Evolutionary conservation across 2,797 vertebrate species (phyloP).

Genomic region (Cyprinella venusta): DNA sequence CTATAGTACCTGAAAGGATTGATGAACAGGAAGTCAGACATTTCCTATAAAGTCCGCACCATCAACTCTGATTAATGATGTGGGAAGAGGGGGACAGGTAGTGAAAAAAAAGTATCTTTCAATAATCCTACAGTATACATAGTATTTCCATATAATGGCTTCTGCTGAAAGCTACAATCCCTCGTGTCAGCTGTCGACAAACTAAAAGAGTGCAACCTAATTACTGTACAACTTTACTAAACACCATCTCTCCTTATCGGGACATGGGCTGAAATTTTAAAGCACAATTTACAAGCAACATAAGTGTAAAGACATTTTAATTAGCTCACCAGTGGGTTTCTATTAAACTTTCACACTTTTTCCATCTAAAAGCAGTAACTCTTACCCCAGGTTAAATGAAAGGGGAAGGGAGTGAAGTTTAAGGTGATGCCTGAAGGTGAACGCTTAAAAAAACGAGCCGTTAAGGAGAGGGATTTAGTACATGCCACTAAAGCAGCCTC

Average conservation of each 20-base stretch:
- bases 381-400: constrained; percentile 15
- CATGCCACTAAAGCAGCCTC: constrained; percentile 41
- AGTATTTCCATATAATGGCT: constrained; percentile 1
- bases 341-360: background rate
- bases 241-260: background rate
- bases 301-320: background rate
- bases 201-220: background rate
- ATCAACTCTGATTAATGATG: constrained; percentile 55
- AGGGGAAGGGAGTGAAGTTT: constrained; percentile 52
- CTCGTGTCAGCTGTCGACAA: background rate
- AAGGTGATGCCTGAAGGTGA: constrained; percentile 23
- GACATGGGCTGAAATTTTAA: constrained; percentile 7
- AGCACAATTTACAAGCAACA: background rate
- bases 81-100: background rate
- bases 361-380: background rate
- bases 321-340: constrained; percentile 1
- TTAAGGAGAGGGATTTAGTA: background rate
- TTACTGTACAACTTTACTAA: background rate
- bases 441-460: background rate
- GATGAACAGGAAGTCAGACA: constrained; percentile 66
- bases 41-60: constrained; percentile 63
- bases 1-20: constrained; percentile 50
- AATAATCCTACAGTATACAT: background rate
- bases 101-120: background rate
- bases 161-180: background rate